Percentiles rank a stretch among this genome's conserved stretches.
Evolutionary conservation across 2,113 vertebrate genomes (phyloP).

Genomic region (Morphnarchus princeps): DNA sequence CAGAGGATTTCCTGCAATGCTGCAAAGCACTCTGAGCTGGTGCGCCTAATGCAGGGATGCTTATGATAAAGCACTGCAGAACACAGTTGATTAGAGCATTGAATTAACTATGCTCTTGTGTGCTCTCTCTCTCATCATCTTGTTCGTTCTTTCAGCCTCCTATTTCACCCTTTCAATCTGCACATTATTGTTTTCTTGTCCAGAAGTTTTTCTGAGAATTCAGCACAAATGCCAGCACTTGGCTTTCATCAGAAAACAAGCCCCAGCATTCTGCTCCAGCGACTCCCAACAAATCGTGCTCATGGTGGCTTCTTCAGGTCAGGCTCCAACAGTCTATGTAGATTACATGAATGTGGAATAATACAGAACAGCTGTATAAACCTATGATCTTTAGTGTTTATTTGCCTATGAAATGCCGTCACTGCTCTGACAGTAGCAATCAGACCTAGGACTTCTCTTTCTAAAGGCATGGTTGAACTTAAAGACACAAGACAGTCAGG

Average conservation of each 20-base stretch:
- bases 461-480: background rate
- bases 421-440: background rate
- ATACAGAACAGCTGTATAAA: background rate
- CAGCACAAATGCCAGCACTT: slow-evolving; percentile 2
- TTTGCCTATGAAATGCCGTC: background rate
- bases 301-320: background rate
- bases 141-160: background rate
- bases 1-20: slow-evolving; percentile 53
- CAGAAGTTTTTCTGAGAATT: background rate
- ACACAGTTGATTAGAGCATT: slow-evolving; percentile 43
- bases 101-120: slow-evolving; percentile 42
- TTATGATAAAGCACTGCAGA: slow-evolving; percentile 54
- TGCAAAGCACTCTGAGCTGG: slow-evolving; percentile 43
- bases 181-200: slow-evolving; percentile 16
- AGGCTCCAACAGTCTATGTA: background rate
- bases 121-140: background rate
- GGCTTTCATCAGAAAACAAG: background rate
- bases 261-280: background rate
- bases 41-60: slow-evolving; percentile 26
- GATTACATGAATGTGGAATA: background rate
- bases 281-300: background rate
- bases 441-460: background rate
- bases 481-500: background rate
- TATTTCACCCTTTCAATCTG: slow-evolving; percentile 19
- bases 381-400: background rate